Evolutionary conservation across 2,888 invertebrate genomes (phyloP), one percentile per base, ranked within the genome.

Genomic region (Encarsia formosa): DNA sequence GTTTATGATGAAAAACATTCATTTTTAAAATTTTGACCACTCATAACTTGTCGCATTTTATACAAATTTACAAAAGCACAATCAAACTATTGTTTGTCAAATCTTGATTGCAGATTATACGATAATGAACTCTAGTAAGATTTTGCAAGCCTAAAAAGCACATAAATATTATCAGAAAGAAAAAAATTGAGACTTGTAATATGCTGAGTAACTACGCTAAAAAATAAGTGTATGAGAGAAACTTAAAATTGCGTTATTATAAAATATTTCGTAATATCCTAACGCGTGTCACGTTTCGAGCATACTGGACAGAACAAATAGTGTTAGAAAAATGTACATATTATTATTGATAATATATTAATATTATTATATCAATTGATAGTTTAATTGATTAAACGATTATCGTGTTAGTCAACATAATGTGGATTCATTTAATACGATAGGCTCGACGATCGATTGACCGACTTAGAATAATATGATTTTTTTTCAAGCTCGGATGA

Each of bases 351-450:
- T 61, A 63, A 61, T 62, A n/a, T n/a, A 60, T 60, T 64, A 64
- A 63, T 66, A 68, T 66, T 67, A 69, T 64, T 68, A 64, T 67
- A 66, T 65, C 61, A 64, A 65, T 66, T 65, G 62, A 69, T 71
- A 69, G 68, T 69, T 70, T 68, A 66, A 70, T 67, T 64, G 61
- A 68, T 65, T 68, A 66, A 64, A 64, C 63, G 64, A 65, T 65
- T 59, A 64, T 65, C 64, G 65, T 64, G 63, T 66, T 67, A 66
- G 65, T 65, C 67, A 63, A 60, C 64, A 63, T 68, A 65, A 66
- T 65, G 65, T 66, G 64, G 61, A 68, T 68, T 67, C 64, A 62
- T 69, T 68, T 69, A 68, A 61, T 66, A 68, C 62, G 62, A 52
- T 65, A 65, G 55, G 51, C 58, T 59, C 57, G 57, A 59, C 54